phyloP scores from a whole-genome alignment of 2,113 vertebrate genomes.

The Parus major region DNA sequence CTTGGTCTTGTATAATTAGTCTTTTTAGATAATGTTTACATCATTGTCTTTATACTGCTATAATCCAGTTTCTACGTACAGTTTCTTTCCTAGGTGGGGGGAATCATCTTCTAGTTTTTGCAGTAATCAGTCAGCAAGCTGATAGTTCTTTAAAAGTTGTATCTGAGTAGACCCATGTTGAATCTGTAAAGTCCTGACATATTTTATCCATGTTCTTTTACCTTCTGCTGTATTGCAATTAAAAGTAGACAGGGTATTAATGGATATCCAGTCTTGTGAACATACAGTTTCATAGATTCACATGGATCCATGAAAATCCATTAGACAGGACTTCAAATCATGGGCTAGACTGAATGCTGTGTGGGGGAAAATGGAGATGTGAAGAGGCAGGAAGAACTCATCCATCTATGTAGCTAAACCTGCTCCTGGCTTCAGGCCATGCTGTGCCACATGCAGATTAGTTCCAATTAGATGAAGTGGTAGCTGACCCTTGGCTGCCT shows the following conservation, averaged over 20 bases:
- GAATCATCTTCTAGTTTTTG: background rate
- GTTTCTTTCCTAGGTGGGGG: background rate
- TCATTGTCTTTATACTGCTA: background rate
- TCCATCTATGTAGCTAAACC: conserved; percentile 15
- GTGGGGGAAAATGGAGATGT: background rate
- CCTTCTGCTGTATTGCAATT: background rate
- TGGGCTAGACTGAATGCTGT: background rate
- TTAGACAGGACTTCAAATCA: background rate
- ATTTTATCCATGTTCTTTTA: background rate
- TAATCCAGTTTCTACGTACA: background rate
- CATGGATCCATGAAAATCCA: background rate
- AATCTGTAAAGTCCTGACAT: background rate
- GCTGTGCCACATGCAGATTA: conserved; percentile 11
- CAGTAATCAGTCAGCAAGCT: background rate
- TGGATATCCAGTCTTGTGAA: background rate
- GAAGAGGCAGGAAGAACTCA: background rate
- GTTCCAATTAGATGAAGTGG: conserved; percentile 36
- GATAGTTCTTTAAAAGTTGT: background rate
- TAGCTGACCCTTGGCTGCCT: conserved; percentile 52
- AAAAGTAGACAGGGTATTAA: background rate
- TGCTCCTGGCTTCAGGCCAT: background rate
- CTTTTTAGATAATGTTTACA: background rate
- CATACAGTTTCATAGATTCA: background rate
- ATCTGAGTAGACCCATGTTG: background rate
- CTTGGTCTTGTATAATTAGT: background rate